These are phyloP conservation scores for Lontra canadensis DNA, from an alignment of 2,113 vertebrate genomes.

Conservation along the genomic window DNA sequence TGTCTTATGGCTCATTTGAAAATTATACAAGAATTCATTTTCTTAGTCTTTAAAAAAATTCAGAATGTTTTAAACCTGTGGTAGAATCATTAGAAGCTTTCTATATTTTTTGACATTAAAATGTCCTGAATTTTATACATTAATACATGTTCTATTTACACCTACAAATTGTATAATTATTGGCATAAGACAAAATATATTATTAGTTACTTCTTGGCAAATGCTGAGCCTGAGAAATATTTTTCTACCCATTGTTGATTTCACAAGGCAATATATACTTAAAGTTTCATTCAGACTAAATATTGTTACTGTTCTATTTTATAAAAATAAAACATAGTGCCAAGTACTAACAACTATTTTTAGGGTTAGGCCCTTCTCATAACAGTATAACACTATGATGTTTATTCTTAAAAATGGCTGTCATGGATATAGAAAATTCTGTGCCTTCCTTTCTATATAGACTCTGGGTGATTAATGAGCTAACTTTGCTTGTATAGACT, in stretches of 20 bases:
- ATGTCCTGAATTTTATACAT: neutral
- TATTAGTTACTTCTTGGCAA: neutral
- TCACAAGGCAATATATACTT: neutral
- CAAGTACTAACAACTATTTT: neutral
- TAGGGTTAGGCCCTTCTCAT: neutral
- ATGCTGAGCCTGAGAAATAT: neutral
- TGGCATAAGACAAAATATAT: neutral
- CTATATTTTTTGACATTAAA: neutral
- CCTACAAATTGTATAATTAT: neutral
- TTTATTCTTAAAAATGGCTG: neutral
- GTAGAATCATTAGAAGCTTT: neutral
- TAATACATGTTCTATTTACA: neutral
- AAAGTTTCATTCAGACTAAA: neutral
- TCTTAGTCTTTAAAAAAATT: neutral
- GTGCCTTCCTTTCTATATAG: neutral
- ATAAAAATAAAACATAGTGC: neutral
- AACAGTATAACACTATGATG: neutral
- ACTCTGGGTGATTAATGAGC: neutral
- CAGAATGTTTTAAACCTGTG: neutral
- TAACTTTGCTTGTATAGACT: neutral
- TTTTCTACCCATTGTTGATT: neutral
- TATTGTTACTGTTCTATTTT: neutral
- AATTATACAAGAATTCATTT: neutral
- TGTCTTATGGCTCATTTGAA: neutral
- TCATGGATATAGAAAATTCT: neutral